Base-by-base conservation (phyloP, 2,113 vertebrate species). In the Chaetura pelagica region DNA sequence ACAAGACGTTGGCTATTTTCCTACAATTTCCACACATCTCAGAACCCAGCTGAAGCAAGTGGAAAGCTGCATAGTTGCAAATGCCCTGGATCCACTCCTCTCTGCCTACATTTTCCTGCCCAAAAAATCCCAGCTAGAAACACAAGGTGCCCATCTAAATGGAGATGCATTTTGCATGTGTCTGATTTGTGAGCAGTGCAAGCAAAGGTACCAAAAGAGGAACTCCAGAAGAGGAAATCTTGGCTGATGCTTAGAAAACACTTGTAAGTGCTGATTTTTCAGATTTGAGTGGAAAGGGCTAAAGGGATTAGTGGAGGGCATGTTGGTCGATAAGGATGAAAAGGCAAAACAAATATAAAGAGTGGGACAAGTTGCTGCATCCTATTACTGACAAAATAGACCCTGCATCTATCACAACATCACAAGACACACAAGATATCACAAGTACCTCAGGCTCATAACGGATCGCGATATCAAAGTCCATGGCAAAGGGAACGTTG, bases 401-500 rank as follows among this genome's bases (percentile, higher is more conserved):
- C n/a, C 13, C 30, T 40, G 16, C 15, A n/a, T 22, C 22, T 32
- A 34, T 46, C 69, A 76, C 38, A 88, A 3, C n/a, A 64, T 49
- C 55, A 26, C 24, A 77, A 73, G 27, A 66, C 22, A 59, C 3
- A 4, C 19, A 63, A 75, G 58, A 64, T 11, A 63, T 26, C 21
- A 34, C 40, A 57, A 68, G 19, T 97, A 99, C 99, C 99, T 99
- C 98, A 5, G 97, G 94, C 74, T 99, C 98, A 46, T 98, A 99
- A 94, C 93, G 97, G 93, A 99, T 95, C 2, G 97, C 93, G n/a
- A 99, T 67, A 38, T 97, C 92, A 66, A 99, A 99, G 54, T 99
- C 96, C 97, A 98, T 97, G 3, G 98, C 97, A 72, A 97, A 96
- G 4, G 98, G 98, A 51, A 99, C 51, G 21, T 99, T 98, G 93